Base-by-base conservation (phyloP, 1,140 invertebrate genomes). In the Anthonomus grandis region DNA sequence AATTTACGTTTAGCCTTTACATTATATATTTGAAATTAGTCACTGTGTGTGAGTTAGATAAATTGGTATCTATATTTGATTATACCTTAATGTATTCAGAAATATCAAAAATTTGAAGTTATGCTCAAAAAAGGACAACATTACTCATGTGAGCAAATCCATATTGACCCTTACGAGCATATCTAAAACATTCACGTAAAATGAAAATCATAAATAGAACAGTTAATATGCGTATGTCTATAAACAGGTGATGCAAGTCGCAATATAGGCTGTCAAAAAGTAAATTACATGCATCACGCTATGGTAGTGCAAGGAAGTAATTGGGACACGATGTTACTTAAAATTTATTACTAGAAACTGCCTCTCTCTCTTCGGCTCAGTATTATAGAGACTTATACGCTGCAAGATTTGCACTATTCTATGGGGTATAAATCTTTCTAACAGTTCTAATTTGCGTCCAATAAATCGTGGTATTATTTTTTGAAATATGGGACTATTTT, bases 281-380 rank as follows among this genome's bases (percentile, higher is more conserved):
- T 49, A 25, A 47, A 52, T 52, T 67, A 57, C 66, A 69, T 64
- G 65, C 65, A 59, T 62, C 67, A 65, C 67, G 63, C 66, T 64
- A 70, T 59, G 62, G 64, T 36, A 50, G 70, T 66, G 67, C 68
- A 66, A 69, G 68, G 66, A 70, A 69, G 68, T 71, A 71, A 71
- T 71, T 71, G 64, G 67, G 70, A 64, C 66, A 69, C 64, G 68
- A 69, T 65, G 67, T 68, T 65, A 65, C 67, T 69, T 65, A 50
- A 66, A 70, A 70, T 70, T 70, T 68, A 68, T 70, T 63, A 63
- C 58, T 46, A 60, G 58, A 63, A 59, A 57, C 50, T 53, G 45
- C 45, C 59, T 64, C 57, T 60, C 56, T 57, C 55, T 57, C 48
- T 51, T 42, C 37, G 22, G 24, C 49, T 41, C 37, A 51, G 39